Evolutionary conservation across 1,140 invertebrate species (phyloP).

Genomic region (Neelides sp.): DNA sequence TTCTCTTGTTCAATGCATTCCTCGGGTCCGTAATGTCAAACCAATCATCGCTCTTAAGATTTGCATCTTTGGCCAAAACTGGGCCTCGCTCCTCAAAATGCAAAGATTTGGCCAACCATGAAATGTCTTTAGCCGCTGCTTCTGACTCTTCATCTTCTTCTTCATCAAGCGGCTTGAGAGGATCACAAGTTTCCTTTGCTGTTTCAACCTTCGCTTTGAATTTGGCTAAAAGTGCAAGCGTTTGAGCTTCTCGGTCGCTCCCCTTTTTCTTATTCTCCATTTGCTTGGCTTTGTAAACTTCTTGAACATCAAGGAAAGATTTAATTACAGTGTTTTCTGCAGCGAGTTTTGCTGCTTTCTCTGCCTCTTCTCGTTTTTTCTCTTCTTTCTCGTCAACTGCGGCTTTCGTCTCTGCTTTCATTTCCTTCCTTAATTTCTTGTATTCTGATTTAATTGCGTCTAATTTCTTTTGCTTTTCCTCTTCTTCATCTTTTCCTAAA

Average conservation of each 20-base stretch:
- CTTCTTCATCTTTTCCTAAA: conserved; percentile 51
- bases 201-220: conserved; percentile 64
- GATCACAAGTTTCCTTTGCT: conserved; percentile 46
- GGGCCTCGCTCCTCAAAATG: conserved; percentile 60
- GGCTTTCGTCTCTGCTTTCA: conserved; percentile 39
- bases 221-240: conserved; percentile 62
- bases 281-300: conserved; percentile 60
- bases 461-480: conserved; percentile 53
- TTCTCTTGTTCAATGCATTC: conserved; percentile 82
- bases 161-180: conserved; percentile 31
- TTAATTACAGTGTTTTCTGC: conserved; percentile 51
- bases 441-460: conserved; percentile 36
- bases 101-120: conserved; percentile 55
- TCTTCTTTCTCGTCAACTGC: conserved; percentile 28
- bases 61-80: conserved; percentile 87
- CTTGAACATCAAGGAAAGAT: conserved; percentile 58
- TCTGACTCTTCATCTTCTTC: conserved; percentile 26
- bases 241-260: conserved; percentile 41
- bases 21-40: conserved; percentile 92
- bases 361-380: conserved; percentile 37
- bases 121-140: conserved; percentile 17
- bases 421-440: conserved; percentile 50
- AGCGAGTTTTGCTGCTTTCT: conserved; percentile 36
- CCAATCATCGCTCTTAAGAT: conserved; percentile 83
- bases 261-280: conserved; percentile 52